Evolutionary conservation across 2,113 vertebrate genomes (phyloP), one percentile per base, ranked within the genome.

Genomic region (Vireo altiloquus): DNA sequence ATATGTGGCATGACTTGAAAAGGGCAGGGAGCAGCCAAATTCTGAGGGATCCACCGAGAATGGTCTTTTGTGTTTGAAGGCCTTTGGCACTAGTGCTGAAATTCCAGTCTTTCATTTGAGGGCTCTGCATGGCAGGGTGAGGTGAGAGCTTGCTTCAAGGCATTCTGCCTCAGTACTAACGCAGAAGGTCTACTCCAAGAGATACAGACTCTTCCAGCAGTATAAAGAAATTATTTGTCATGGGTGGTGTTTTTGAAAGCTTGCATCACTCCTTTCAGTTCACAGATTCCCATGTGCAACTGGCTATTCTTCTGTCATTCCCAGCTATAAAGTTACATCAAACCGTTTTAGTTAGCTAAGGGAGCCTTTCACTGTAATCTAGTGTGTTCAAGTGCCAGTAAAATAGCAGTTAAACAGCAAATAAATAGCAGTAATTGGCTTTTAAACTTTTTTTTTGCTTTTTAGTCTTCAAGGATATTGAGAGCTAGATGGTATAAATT

Each of bases 271-370:
- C 13, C 25, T 76, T 81, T 81, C 35, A 79, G 28, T 53, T 91
- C 37, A 33, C 13, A 15, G 30, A 68, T 40, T 79, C 31, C 69
- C 3, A 0, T 7, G 2, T 27, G 22, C 17, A 54, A 52, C 31
- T 64, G 69, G 15, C 44, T 40, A 10, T 84, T 75, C 57, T 93
- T 89, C 40, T 72, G 44, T 63, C 44, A 24, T 19, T 79, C 9
- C 15, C 0, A 0, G 28, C 69, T 40, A 9, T 44, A 23, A 57
- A 92, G 33, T 35, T 54, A n/a, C 5, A 1, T 18, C 11, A 20
- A 16, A 33, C 5, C 50, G 5, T 52, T 80, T 75, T 33, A 70
- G 8, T 28, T 52, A 76, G 44, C n/a, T 37, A 60, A 87, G 44
- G 60, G 37, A 56, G 37, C 33, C 78, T 87, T 82, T 78, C 37